Evolutionary conservation across 2,113 vertebrate genomes (phyloP).

Genomic region (Xyliphius kryptos): DNA sequence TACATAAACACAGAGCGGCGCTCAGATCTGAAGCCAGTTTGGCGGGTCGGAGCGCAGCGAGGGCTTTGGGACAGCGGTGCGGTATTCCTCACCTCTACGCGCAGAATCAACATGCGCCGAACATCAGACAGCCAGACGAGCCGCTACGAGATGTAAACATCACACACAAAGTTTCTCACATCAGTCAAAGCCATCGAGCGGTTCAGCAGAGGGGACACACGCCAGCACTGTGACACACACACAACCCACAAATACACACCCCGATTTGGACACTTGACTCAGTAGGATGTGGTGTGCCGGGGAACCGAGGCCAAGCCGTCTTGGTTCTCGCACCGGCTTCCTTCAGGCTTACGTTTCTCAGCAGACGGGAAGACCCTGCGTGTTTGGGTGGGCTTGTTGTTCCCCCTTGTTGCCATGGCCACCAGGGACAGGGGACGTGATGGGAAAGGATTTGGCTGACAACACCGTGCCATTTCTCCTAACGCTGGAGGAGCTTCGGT

Average conservation of each 20-base stretch:
- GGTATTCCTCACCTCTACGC: constrained; percentile 57
- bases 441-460: constrained; percentile 36
- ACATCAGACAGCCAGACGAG: constrained; percentile 33
- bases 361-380: constrained; percentile 28
- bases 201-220: constrained; percentile 20
- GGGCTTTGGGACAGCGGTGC: constrained; percentile 53
- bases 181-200: constrained; percentile 40
- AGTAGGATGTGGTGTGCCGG: constrained; percentile 31
- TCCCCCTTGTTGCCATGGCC: constrained; percentile 30
- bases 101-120: constrained; percentile 35
- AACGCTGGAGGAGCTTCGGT: too few species aligned
- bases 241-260: background rate
- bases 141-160: constrained; percentile 38
- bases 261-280: constrained; percentile 11
- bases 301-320: constrained; percentile 25
- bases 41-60: constrained; percentile 30
- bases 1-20: constrained; percentile 52
- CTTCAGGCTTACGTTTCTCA: constrained; percentile 36
- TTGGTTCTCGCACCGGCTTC: constrained; percentile 31
- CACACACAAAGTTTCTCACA: constrained; percentile 42
- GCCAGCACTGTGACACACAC: constrained; percentile 7
- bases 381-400: constrained; percentile 42
- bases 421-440: constrained; percentile 29
- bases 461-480: constrained; percentile 13
- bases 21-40: constrained; percentile 42